phyloP scores from a whole-genome alignment of 2,888 invertebrate genomes.

The Acronicta psi region DNA sequence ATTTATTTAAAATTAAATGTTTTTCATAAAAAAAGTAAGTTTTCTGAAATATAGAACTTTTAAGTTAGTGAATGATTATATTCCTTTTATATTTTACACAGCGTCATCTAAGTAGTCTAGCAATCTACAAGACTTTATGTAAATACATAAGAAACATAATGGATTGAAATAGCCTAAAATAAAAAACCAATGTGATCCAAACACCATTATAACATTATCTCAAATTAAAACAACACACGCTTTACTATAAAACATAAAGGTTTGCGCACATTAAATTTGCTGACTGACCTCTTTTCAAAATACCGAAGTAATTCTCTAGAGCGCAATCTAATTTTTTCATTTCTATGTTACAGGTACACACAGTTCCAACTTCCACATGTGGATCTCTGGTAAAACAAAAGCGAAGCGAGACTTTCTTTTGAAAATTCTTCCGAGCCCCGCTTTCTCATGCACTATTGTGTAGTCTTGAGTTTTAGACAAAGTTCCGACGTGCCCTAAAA shows the following conservation, averaged over 20 bases:
- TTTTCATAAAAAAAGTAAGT: too few relatives aligned
- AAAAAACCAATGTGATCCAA: too few relatives aligned
- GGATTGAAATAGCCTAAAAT: too few relatives aligned
- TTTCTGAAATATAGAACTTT: too few relatives aligned
- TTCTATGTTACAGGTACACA: conserved; percentile 51
- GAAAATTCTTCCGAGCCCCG: conserved; percentile 45
- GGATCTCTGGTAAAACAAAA: conserved; percentile 46
- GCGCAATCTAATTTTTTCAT: conserved; percentile 36
- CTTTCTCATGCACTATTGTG: conserved; percentile 38
- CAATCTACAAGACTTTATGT: too few relatives aligned
- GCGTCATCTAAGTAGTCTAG: too few relatives aligned
- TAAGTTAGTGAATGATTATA: too few relatives aligned
- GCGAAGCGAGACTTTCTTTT: conserved; percentile 42
- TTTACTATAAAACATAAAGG: neutral
- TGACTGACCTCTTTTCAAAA: conserved; percentile 26
- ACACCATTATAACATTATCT: too few relatives aligned
- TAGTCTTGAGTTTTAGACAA: conserved; percentile 33
- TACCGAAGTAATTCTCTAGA: conserved; percentile 12
- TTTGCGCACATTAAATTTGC: conserved; percentile 12
- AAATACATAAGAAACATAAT: too few relatives aligned
- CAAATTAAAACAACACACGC: neutral
- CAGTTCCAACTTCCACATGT: conserved; percentile 33
- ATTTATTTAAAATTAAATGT: too few relatives aligned
- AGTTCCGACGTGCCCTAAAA: conserved; percentile 32
- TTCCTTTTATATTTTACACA: too few relatives aligned